These are phyloP conservation scores for Saccopteryx leptura DNA, from an alignment of 2,113 vertebrate species.

Conservation along the genomic window DNA sequence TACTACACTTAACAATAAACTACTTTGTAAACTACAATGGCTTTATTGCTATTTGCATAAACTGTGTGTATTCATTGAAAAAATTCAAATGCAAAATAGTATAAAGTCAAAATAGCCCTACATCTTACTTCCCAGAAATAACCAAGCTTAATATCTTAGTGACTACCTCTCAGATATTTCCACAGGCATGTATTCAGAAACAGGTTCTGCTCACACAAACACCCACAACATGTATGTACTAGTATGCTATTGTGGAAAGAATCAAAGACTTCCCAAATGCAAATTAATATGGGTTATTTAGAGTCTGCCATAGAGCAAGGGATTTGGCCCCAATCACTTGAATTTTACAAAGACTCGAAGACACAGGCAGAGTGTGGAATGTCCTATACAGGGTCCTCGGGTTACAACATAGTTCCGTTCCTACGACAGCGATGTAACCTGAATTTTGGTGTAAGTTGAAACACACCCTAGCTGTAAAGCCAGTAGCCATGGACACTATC, in stretches of 20 bases:
- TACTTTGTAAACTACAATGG: not conserved
- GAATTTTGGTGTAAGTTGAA: too few relatives aligned
- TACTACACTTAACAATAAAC: not conserved
- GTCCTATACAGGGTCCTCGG: too few relatives aligned
- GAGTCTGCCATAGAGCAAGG: not conserved
- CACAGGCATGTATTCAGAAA: not conserved
- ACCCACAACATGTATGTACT: not conserved
- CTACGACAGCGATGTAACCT: too few relatives aligned
- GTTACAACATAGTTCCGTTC: too few relatives aligned
- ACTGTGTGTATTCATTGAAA: not conserved
- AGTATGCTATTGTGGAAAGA: not conserved
- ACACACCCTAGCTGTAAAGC: too few relatives aligned
- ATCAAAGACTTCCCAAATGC: not conserved
- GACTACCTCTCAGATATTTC: not conserved
- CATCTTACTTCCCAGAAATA: not conserved
- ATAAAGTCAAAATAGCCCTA: not conserved
- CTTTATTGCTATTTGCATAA: constrained; percentile 7
- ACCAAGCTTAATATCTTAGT: not conserved
- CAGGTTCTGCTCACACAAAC: not conserved
- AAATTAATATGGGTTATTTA: not conserved
- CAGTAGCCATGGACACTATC: too few relatives aligned
- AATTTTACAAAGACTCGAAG: not conserved
- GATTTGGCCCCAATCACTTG: not conserved
- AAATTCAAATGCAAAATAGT: constrained; percentile 20
- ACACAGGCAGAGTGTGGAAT: not conserved